A percentile compares a stretch with the other conserved stretches of the same genome.
These are phyloP conservation scores for Hemithea aestivaria DNA, from an alignment of 2,888 invertebrate genomes.

Conservation along the genomic window DNA sequence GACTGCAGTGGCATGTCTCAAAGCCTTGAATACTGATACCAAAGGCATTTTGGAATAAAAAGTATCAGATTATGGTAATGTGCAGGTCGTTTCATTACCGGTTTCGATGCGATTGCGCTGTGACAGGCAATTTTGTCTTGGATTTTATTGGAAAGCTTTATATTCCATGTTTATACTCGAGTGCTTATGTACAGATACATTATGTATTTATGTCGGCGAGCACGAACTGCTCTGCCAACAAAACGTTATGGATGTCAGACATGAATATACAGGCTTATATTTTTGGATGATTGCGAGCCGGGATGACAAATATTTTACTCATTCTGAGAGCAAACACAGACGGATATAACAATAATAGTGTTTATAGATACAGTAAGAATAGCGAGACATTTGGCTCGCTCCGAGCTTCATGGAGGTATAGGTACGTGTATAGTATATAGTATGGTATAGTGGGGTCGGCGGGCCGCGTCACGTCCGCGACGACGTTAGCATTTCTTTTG, in stretches of 20 bases:
- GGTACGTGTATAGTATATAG: not conserved
- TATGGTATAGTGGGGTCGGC: constrained; percentile 24
- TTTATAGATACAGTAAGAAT: constrained; percentile 13
- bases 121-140: constrained; percentile 44
- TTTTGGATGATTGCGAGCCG: constrained; percentile 21
- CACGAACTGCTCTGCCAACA: constrained; percentile 19
- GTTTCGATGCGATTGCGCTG: constrained; percentile 35
- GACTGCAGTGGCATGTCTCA: constrained; percentile 18
- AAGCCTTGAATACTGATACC: constrained; percentile 18
- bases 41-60: constrained; percentile 26
- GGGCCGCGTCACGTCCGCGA: constrained; percentile 56
- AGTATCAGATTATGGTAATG: constrained; percentile 31
- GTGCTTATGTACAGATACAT: constrained; percentile 26
- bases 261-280: constrained; percentile 19
- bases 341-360: constrained; percentile 15
- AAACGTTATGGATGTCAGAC: constrained; percentile 18
- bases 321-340: constrained; percentile 17
- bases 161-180: constrained; percentile 37
- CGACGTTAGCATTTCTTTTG: constrained; percentile 74
- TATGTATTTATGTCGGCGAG: constrained; percentile 22
- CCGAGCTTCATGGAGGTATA: not conserved
- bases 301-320: constrained; percentile 20
- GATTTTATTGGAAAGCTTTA: constrained; percentile 51
- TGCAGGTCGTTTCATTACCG: constrained; percentile 44
- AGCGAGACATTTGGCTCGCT: constrained; percentile 8